A percentile compares a stretch with the other conserved stretches of the same genome.
Conservation (phyloP, 1,140 invertebrate genomes). For the Neodiprion virginianus region DNA sequence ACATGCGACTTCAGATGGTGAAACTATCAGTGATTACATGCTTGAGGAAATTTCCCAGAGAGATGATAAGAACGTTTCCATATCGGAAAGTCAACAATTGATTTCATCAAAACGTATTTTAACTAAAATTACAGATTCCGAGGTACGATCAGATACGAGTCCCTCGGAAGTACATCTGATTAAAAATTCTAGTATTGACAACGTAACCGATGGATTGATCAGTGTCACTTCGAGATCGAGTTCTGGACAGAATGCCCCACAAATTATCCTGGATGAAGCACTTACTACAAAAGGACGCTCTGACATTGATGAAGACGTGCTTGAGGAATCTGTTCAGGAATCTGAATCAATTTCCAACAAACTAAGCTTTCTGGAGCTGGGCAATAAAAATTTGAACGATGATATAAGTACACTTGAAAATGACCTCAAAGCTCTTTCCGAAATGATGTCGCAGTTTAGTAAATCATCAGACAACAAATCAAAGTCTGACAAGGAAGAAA, state of each 20-base stretch:
- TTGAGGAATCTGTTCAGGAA: not conserved
- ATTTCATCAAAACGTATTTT: not conserved
- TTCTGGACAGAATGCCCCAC: not conserved
- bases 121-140: not conserved
- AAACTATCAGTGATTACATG: too few species aligned
- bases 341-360: conserved; percentile 37
- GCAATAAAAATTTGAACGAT: conserved; percentile 54
- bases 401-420: conserved; percentile 56
- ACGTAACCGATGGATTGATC: not conserved
- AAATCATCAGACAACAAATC: conserved; percentile 47
- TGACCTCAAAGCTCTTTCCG: conserved; percentile 51
- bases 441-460: conserved; percentile 55
- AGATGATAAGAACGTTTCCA: not conserved
- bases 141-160: too few species aligned
- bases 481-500: conserved; percentile 20
- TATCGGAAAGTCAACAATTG: not conserved
- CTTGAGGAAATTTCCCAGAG: too few species aligned
- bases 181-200: not conserved
- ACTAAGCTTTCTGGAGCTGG: conserved; percentile 45
- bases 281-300: not conserved
- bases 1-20: too few species aligned
- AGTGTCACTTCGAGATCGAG: not conserved
- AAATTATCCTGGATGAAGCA: conserved; percentile 5
- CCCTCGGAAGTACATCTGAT: too few species aligned
- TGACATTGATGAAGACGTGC: conserved; percentile 11